phyloP scores from a whole-genome alignment of 2,888 invertebrate species.

The Exocentrus adspersus region DNA sequence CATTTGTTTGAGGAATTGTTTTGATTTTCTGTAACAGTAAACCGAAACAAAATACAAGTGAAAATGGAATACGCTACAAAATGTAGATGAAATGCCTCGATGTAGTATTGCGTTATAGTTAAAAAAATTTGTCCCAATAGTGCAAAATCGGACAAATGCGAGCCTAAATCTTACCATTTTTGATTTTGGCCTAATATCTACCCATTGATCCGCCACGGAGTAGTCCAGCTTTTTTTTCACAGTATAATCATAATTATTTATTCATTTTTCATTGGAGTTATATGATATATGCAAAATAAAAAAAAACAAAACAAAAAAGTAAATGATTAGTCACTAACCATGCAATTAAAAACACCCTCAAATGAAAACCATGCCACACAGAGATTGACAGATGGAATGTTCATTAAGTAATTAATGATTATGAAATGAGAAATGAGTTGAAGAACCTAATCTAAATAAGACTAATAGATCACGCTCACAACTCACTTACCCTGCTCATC shows the following conservation, averaged over 20 bases:
- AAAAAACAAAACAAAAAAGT: constrained; percentile 34
- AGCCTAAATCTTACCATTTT: too few species aligned
- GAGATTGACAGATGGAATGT: constrained; percentile 28
- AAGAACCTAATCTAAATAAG: constrained; percentile 49
- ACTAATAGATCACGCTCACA: constrained; percentile 54
- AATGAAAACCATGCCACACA: constrained; percentile 30
- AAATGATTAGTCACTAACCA: constrained; percentile 52
- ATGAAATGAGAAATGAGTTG: constrained; percentile 46
- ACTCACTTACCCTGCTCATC: constrained; percentile 64
- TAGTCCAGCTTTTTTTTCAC: neutral
- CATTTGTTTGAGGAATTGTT: too few species aligned
- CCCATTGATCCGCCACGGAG: too few species aligned
- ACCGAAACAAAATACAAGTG: too few species aligned
- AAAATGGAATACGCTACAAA: too few species aligned
- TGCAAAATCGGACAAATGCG: too few species aligned
- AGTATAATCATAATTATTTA: neutral
- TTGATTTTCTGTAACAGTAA: too few species aligned
- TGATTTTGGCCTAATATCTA: too few species aligned
- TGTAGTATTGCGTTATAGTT: too few species aligned
- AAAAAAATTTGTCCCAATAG: too few species aligned
- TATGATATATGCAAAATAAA: constrained; percentile 29
- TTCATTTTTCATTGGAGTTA: constrained; percentile 7
- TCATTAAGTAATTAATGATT: constrained; percentile 37
- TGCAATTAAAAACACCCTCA: constrained; percentile 21
- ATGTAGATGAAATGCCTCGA: too few species aligned